These are phyloP conservation scores for Epizoanthus rinbou DNA, from an alignment of 92 coral and sea anemone species.

Conservation along the genomic window DNA sequence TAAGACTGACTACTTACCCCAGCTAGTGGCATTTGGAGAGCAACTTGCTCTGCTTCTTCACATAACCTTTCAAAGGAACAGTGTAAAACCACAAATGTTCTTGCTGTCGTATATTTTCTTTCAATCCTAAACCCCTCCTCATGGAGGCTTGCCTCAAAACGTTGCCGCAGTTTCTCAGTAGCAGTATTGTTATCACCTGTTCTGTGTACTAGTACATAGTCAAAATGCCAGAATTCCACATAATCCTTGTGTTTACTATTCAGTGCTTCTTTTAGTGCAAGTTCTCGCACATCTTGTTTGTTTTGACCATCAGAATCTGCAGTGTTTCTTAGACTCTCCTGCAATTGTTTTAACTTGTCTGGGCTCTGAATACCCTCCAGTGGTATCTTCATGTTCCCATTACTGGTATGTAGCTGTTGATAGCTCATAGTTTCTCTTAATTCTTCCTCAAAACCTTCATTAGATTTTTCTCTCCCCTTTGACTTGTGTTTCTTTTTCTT, in stretches of 20 bases:
- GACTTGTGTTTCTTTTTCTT: neutral
- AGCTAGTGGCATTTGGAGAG: slow-evolving; percentile 92
- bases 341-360: slow-evolving; percentile 48
- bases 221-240: slow-evolving; percentile 68
- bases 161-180: slow-evolving; percentile 72
- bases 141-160: slow-evolving; percentile 69
- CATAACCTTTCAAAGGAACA: slow-evolving; percentile 95
- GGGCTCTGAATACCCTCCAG: slow-evolving; percentile 47
- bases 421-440: slow-evolving; percentile 16
- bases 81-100: slow-evolving; percentile 81
- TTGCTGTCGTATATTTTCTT: slow-evolving; percentile 71
- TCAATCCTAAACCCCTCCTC: slow-evolving; percentile 80
- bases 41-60: slow-evolving; percentile 90
- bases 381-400: slow-evolving; percentile 9
- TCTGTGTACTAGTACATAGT: slow-evolving; percentile 83
- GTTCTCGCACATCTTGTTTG: slow-evolving; percentile 77
- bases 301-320: slow-evolving; percentile 2
- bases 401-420: slow-evolving; percentile 15
- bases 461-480: slow-evolving; percentile 27
- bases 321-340: slow-evolving; percentile 37
- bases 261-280: slow-evolving; percentile 81
- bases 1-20: slow-evolving; percentile 71
- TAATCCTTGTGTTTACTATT: slow-evolving; percentile 46
- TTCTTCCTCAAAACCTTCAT: slow-evolving; percentile 26
- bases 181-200: slow-evolving; percentile 66